Base-by-base conservation (phyloP, 2,888 invertebrate species). In the Arrhopalites spinosus region DNA sequence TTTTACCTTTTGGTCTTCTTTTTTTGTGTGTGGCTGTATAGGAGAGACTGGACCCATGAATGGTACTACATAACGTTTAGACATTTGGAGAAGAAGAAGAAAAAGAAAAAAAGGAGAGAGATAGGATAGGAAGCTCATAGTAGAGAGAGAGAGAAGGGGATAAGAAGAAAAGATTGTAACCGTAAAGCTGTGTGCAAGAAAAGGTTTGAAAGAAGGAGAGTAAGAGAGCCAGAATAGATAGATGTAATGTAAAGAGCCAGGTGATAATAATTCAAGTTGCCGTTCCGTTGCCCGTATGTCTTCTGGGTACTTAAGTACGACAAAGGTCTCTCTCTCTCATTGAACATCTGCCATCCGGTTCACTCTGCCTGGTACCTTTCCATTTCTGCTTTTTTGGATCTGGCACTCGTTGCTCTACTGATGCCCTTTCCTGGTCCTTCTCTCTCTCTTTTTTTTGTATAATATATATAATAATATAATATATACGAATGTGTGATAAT, bases 301-400 rank as follows among this genome's bases (percentile, higher is more conserved):
- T 71, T 71, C 25, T 71, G 56, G 71, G 71, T 71, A 71, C 71
- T 71, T 59, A 71, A 71, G 71, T 71, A 43, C 56, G 71, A 71
- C 71, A 71, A 71, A 59, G 71, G 71, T 71, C 71, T 71, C 36
- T 36, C 36, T 36, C 36, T 36, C 71, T 59, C 71, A 71, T 71
- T 71, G 66, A 73, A 67, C 73, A 73, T 66, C 73, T 73, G 73
- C 73, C 73, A 73, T 73, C 73, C 73, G 73, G 73, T 73, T 67
- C 59, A 50, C 43, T 71, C 23, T 20, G 43, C 45, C 53, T 53
- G n/a, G 20, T 53, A 20, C 53, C 53, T 59, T 36, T 36, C 36
- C 36, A 36, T 36, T 36, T 59, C 53, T 20, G 23, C 59, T 59
- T 59, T 20, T 59, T 25, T 59, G 11, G 59, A 20, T 53, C 53